Percentiles rank a stretch among this genome's conserved stretches.
Evolutionary conservation across 2,888 invertebrate genomes (phyloP).

Genomic region (Leucophenga maculata): DNA sequence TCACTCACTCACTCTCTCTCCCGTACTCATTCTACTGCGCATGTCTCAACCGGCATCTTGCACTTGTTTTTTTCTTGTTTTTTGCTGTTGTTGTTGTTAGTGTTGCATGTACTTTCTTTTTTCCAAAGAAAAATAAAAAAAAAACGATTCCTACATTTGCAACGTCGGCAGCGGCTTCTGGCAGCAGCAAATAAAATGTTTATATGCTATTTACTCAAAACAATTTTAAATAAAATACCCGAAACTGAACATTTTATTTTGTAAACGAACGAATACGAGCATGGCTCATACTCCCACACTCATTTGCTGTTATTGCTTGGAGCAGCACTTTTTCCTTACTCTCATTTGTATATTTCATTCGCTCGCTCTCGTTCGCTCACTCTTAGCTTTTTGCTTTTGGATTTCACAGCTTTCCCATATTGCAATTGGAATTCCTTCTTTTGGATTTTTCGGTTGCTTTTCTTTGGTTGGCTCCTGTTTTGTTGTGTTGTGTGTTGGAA

Average conservation of each 20-base stretch:
- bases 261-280: background rate
- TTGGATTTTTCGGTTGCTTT: slow-evolving; percentile 42
- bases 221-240: slow-evolving; percentile 63
- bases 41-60: slow-evolving; percentile 42
- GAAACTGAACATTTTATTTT: slow-evolving; percentile 37
- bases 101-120: slow-evolving; percentile 35
- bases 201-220: slow-evolving; percentile 64
- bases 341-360: too few relatives aligned
- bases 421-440: slow-evolving; percentile 64
- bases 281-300: slow-evolving; percentile 2
- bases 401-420: slow-evolving; percentile 46
- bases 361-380: slow-evolving; percentile 21
- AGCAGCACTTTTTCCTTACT: slow-evolving; percentile 20
- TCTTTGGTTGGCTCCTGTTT: slow-evolving; percentile 61
- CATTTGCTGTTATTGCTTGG: slow-evolving; percentile 10
- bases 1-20: background rate
- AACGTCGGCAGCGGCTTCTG: slow-evolving; percentile 40
- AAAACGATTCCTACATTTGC: slow-evolving; percentile 38
- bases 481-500: slow-evolving; percentile 64
- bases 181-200: slow-evolving; percentile 64
- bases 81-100: slow-evolving; percentile 30
- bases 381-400: slow-evolving; percentile 35
- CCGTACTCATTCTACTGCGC: slow-evolving; percentile 41
- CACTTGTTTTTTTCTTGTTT: slow-evolving; percentile 39
- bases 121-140: background rate